Evolutionary conservation across 2,888 invertebrate species (phyloP).

Genomic region (Epsilonema sp.): DNA sequence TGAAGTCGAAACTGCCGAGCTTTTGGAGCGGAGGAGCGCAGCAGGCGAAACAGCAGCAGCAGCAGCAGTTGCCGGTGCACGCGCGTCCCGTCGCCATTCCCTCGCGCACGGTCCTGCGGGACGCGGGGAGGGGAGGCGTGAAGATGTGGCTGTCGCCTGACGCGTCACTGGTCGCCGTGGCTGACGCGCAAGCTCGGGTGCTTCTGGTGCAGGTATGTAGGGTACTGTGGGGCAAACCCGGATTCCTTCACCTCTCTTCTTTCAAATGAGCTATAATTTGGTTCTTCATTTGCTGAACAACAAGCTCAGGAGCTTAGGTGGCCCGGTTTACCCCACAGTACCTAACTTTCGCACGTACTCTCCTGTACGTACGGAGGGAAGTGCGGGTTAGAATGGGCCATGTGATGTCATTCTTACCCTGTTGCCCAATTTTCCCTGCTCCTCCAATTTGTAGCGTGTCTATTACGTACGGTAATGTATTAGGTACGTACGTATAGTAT

Average conservation of each 20-base stretch:
- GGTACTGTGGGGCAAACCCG: too few relatives aligned
- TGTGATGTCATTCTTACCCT: too few relatives aligned
- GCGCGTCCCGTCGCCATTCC: not conserved
- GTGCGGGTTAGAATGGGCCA: too few relatives aligned
- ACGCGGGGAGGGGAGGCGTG: slow-evolving; percentile 52
- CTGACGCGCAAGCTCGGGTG: slow-evolving; percentile 70
- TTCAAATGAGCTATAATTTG: slow-evolving; percentile 4
- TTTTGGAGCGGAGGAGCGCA: not conserved
- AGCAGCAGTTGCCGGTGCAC: not conserved
- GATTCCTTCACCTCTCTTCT: not conserved
- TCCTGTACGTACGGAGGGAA: too few relatives aligned
- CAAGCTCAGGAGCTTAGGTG: too few relatives aligned
- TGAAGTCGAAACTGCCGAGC: not conserved
- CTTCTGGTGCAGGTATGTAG: slow-evolving; percentile 52
- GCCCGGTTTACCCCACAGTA: too few relatives aligned
- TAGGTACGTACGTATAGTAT: too few relatives aligned
- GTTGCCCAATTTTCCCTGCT: too few relatives aligned
- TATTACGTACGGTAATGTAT: too few relatives aligned
- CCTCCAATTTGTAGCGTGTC: too few relatives aligned
- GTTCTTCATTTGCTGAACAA: too few relatives aligned
- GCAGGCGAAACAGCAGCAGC: not conserved
- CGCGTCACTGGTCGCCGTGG: slow-evolving; percentile 53
- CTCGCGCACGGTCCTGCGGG: slow-evolving; percentile 47
- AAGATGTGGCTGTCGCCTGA: slow-evolving; percentile 58
- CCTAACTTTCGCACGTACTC: too few relatives aligned